A percentile compares a stretch with the other conserved stretches of the same genome.
These are phyloP conservation scores for Phymanthus crucifer DNA, from an alignment of 92 coral and sea anemone genomes.

Conservation along the genomic window DNA sequence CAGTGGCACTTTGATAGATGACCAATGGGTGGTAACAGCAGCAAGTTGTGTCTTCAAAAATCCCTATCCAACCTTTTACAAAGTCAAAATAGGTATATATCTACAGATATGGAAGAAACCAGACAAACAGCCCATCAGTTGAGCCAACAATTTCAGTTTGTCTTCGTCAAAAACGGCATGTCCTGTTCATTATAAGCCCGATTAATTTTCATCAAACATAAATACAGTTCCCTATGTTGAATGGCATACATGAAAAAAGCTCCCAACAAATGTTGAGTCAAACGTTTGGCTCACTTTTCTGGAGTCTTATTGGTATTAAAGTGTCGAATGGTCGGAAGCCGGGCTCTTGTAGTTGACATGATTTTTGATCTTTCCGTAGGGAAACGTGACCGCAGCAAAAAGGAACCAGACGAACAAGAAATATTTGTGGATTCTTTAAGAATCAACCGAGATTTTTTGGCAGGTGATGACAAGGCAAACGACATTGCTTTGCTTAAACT, in stretches of 20 bases:
- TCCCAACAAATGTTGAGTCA: too few species aligned
- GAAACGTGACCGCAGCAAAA: constrained; percentile 50
- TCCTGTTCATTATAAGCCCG: too few species aligned
- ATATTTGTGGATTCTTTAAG: constrained; percentile 35
- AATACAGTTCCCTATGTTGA: too few species aligned
- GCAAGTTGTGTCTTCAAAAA: constrained; percentile 42
- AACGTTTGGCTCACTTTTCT: too few species aligned
- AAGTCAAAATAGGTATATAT: constrained; percentile 33
- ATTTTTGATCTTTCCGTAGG: constrained; percentile 19
- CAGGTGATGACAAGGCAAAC: constrained; percentile 17
- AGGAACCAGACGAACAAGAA: constrained; percentile 40
- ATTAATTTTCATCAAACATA: too few species aligned
- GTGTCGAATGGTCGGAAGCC: too few species aligned
- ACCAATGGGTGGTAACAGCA: constrained; percentile 31
- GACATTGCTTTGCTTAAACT: constrained; percentile 39
- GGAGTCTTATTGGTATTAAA: too few species aligned
- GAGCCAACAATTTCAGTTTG: too few species aligned
- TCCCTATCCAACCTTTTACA: constrained; percentile 35
- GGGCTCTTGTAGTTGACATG: too few species aligned
- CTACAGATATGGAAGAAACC: background rate
- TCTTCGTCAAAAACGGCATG: too few species aligned
- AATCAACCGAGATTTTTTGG: constrained; percentile 42
- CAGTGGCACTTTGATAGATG: constrained; percentile 29
- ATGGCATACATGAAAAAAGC: too few species aligned
- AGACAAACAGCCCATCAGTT: too few species aligned